These are phyloP conservation scores for Zaprionus bogoriensis DNA, from an alignment of 2,888 invertebrate species.

Conservation along the genomic window DNA sequence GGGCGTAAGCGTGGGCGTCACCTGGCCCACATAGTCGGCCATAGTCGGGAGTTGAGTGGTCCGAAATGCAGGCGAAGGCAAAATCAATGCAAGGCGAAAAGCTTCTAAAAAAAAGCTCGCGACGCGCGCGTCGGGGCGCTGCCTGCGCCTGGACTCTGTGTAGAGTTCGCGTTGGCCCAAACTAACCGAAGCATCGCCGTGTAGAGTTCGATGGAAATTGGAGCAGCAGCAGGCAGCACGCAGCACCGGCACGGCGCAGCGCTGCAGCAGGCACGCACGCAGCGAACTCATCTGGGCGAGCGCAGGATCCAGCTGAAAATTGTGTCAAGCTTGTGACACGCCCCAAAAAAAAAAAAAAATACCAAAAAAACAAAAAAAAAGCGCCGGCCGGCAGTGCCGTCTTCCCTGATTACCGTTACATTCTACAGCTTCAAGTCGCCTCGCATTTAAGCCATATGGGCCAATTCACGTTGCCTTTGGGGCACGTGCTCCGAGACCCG, in stretches of 20 bases:
- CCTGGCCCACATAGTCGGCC: no score
- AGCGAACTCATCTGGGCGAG: background rate
- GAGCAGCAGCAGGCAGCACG: constrained; percentile 42
- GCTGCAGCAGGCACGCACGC: constrained; percentile 16
- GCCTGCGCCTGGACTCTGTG: constrained; percentile 32
- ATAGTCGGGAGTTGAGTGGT: no score
- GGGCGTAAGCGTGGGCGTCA: background rate
- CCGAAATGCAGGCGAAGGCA: constrained; percentile 29
- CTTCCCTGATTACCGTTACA: background rate
- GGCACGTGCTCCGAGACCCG: no score
- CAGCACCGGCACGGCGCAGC: constrained; percentile 16
- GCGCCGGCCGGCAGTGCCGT: constrained; percentile 23
- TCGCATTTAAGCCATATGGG: constrained; percentile 19
- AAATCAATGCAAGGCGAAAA: constrained; percentile 53
- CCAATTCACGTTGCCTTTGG: background rate
- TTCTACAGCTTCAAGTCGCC: background rate
- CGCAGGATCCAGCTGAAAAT: constrained; percentile 48
- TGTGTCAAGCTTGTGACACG: constrained; percentile 62
- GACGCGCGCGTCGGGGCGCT: constrained; percentile 48
- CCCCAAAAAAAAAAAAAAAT: no score
- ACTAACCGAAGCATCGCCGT: no score
- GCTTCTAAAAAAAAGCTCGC: no score
- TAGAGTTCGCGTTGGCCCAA: no score
- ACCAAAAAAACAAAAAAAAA: no score
- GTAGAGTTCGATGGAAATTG: no score